Base-by-base conservation (phyloP, 2,797 vertebrate species). In the Loris lydekkerianus region DNA sequence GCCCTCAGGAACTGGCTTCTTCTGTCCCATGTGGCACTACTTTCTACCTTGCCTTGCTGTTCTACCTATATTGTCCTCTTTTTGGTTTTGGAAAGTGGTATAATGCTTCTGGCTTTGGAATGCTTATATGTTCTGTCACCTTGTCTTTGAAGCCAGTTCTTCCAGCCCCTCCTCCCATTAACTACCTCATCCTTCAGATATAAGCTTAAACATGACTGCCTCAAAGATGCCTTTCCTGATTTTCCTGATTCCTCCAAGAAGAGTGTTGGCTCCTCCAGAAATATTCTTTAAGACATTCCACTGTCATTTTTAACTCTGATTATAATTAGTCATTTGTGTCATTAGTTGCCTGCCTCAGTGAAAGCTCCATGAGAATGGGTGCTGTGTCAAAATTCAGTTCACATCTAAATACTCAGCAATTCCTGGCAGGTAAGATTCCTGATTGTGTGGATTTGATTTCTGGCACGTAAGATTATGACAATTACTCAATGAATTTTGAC, bases 281-380 rank as follows among this genome's bases (percentile, higher is more conserved):
- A n/a, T 73, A 49, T 80, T 88, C 58, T 87, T 76, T 60, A 80
- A 60, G 40, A 67, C n/a, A 86, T 69, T 76, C 29, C n/a, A 31
- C 15, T 10, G 9, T 29, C 40, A 49, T 6, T 34, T 15, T 90
- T 34, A 65, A 69, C 27, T 81, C 14, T 92, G 85, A 58, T 13
- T 83, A 7, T 65, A 83, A 34, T 89, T 63, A 83, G 80, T 94
- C 23, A 9, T n/a, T 86, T 78, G 37, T 83, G 7, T 72, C 67
- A 88, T 91, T 85, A 95, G 61, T 81, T 94, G 31, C 11, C 63
- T 91, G 14, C 31, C 25, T 82, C 31, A 34, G 2, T 65, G 10
- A 73, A 91, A 96, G 83, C 65, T 93, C 31, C 73, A 56, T 84
- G 56, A 94, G 83, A 93, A 94, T 11, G 95, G 31, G 43, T 56